A percentile compares a stretch with the other conserved stretches of the same genome.
Conservation (phyloP, 2,888 invertebrate species). For the Scaeva pyrastri region DNA sequence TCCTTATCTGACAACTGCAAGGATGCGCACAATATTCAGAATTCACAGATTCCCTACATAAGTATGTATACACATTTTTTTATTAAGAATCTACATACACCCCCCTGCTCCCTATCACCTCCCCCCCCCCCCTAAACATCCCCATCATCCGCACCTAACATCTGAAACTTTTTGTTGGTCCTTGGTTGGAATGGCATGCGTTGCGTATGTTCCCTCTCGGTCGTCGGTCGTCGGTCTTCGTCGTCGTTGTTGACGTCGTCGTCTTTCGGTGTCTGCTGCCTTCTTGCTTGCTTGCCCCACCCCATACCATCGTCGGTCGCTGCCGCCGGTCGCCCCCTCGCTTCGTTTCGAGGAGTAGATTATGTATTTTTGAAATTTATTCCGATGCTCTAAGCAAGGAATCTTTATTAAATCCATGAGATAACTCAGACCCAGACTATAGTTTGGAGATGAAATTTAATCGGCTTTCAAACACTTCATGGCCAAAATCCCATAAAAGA, state of each 20-base stretch:
- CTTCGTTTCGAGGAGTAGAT: slow-evolving; percentile 13
- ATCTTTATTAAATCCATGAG: slow-evolving; percentile 54
- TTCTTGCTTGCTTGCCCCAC: not conserved
- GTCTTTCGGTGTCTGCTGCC: not conserved
- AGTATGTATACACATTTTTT: not conserved
- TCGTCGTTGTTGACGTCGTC: not conserved
- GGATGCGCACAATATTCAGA: slow-evolving; percentile 38
- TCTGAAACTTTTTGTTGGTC: slow-evolving; percentile 2
- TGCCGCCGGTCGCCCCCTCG: slow-evolving; percentile 30
- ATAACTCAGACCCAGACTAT: slow-evolving; percentile 46
- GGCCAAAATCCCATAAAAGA: slow-evolving; percentile 26
- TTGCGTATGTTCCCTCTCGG: slow-evolving; percentile 20
- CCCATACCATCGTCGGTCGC: no score
- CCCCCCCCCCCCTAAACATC: not conserved
- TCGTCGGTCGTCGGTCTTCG: slow-evolving; percentile 14
- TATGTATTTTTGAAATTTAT: slow-evolving; percentile 56
- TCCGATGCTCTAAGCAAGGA: slow-evolving; percentile 23
- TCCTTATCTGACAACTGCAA: slow-evolving; percentile 46
- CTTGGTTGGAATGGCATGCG: slow-evolving; percentile 4
- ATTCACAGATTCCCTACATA: slow-evolving; percentile 30
- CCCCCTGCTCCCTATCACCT: not conserved
- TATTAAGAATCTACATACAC: not conserved
- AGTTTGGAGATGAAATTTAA: slow-evolving; percentile 55
- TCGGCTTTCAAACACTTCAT: slow-evolving; percentile 62
- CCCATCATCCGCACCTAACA: no score